phyloP scores from a whole-genome alignment of 2,888 invertebrate species.

The Cataglyphis livida region DNA sequence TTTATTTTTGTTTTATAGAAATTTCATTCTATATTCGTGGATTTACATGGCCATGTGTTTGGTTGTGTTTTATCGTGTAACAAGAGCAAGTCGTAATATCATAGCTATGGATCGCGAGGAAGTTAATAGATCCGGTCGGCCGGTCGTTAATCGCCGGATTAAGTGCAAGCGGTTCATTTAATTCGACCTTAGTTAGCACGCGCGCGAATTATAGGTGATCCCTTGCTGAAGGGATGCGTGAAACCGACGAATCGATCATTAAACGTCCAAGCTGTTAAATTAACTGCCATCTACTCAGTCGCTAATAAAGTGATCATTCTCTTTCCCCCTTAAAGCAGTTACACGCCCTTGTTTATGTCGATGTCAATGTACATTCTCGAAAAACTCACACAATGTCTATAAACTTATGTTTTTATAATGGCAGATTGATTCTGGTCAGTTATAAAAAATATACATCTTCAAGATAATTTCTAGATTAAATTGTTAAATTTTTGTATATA shows the following conservation, averaged over 20 bases:
- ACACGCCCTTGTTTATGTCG: background rate
- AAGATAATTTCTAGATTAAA: background rate
- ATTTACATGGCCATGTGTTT: background rate
- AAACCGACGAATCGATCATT: conserved; percentile 81
- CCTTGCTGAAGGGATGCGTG: conserved; percentile 62
- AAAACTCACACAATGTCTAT: background rate
- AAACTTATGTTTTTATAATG: background rate
- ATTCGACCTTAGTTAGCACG: conserved; percentile 49
- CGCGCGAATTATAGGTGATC: conserved; percentile 46
- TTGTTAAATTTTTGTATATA: background rate
- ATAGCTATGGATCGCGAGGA: background rate
- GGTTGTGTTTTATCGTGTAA: background rate
- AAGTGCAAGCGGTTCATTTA: conserved; percentile 63
- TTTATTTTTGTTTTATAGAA: background rate
- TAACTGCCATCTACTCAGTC: conserved; percentile 76
- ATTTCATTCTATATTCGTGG: background rate
- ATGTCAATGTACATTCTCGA: background rate
- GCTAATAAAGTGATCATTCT: conserved; percentile 79
- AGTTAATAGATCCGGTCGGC: conserved; percentile 38
- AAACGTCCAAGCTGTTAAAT: conserved; percentile 80
- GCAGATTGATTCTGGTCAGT: background rate
- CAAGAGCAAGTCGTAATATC: conserved; percentile 20
- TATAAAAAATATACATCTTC: background rate
- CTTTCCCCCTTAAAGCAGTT: conserved; percentile 32
- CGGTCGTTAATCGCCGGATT: conserved; percentile 53